These are phyloP conservation scores for Hemicrepidius hirtus DNA, from an alignment of 2,888 invertebrate species.

Conservation along the genomic window DNA sequence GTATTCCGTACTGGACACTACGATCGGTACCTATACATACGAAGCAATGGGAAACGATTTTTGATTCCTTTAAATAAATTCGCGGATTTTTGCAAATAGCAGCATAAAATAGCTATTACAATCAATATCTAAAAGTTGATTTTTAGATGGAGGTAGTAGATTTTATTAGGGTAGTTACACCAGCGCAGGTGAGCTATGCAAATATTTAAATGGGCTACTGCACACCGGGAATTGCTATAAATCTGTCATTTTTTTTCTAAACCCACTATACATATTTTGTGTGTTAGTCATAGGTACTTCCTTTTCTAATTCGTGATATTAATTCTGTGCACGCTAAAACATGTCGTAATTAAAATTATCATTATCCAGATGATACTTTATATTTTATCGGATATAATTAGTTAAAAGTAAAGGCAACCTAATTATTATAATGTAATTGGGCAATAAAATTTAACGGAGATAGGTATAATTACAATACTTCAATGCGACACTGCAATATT, in stretches of 20 bases:
- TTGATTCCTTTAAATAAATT: no score
- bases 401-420: background rate
- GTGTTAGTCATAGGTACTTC: conserved; percentile 18
- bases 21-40: background rate
- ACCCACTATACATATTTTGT: conserved; percentile 20
- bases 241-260: conserved; percentile 27
- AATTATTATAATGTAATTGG: conserved; percentile 4
- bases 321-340: conserved; percentile 6
- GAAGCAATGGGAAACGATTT: no score
- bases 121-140: background rate
- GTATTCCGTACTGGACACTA: background rate
- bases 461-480: background rate
- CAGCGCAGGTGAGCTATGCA: conserved; percentile 16
- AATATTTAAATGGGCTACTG: conserved; percentile 35
- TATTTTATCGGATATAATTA: background rate
- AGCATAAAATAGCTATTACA: background rate
- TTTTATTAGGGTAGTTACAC: background rate
- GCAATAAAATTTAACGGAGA: background rate
- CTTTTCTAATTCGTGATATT: conserved; percentile 6
- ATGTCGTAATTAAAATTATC: background rate
- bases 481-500: no score
- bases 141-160: background rate
- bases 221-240: conserved; percentile 28
- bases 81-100: background rate
- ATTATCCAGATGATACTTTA: background rate